phyloP scores from a whole-genome alignment of 2,888 invertebrate species.

The Eupithecia pulchellata region DNA sequence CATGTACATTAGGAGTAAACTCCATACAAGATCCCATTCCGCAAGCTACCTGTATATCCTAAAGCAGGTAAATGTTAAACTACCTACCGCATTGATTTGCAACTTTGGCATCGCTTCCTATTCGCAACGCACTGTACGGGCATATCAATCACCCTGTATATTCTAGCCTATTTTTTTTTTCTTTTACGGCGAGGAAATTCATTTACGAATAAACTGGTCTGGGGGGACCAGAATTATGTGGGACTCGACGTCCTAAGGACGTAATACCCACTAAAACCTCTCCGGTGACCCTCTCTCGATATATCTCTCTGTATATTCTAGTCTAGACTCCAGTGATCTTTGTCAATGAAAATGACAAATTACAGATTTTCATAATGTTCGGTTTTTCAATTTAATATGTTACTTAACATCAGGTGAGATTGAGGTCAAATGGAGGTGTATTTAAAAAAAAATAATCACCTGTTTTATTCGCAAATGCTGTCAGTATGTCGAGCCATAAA shows the following conservation, averaged over 20 bases:
- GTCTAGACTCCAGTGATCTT: not conserved
- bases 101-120: slow-evolving; percentile 25
- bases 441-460: not conserved
- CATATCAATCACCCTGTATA: not conserved
- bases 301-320: not conserved
- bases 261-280: too few species aligned
- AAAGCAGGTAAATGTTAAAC: slow-evolving; percentile 30
- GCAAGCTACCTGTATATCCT: slow-evolving; percentile 31
- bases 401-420: not conserved
- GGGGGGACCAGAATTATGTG: too few species aligned
- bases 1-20: slow-evolving; percentile 20
- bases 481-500: not conserved
- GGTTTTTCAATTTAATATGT: not conserved
- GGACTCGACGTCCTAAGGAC: too few species aligned
- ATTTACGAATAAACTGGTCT: too few species aligned
- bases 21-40: slow-evolving; percentile 21
- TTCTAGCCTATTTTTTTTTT: too few species aligned
- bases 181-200: too few species aligned
- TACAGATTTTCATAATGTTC: not conserved
- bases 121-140: not conserved
- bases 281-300: too few species aligned
- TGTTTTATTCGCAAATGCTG: not conserved
- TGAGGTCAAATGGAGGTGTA: not conserved
- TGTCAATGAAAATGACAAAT: not conserved
- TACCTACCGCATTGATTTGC: slow-evolving; percentile 30